phyloP scores from a whole-genome alignment of 2,113 vertebrate genomes.

The Aviceda subcristata region DNA sequence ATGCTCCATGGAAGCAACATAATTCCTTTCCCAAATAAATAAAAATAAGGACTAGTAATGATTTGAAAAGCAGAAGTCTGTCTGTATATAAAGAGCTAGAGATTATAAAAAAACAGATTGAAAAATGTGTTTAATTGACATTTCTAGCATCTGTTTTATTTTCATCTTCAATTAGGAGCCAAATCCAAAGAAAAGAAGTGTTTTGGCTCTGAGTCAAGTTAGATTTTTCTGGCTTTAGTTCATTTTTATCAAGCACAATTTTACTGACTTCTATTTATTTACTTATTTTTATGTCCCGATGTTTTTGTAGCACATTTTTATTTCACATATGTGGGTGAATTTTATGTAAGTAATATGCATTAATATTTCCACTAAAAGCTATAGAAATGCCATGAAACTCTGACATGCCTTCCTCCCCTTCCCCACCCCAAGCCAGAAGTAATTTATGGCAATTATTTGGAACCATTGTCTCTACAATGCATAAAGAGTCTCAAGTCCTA shows the following conservation, averaged over 20 bases:
- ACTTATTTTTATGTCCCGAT: not conserved
- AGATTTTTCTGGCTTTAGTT: constrained; percentile 21
- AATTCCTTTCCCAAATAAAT: not conserved
- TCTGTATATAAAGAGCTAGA: not conserved
- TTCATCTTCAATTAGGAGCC: constrained; percentile 29
- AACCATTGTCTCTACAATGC: not conserved
- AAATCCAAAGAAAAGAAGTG: constrained; percentile 34
- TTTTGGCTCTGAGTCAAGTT: constrained; percentile 28
- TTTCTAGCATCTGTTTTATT: constrained; percentile 51
- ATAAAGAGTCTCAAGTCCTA: not conserved
- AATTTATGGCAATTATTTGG: not conserved
- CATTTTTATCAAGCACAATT: constrained; percentile 6
- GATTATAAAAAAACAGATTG: constrained; percentile 33
- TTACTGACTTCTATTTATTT: not conserved
- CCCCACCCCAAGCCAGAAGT: not conserved
- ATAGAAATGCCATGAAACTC: not conserved
- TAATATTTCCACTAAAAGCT: not conserved
- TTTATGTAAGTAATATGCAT: not conserved
- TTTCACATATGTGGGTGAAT: not conserved
- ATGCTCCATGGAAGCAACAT: not conserved
- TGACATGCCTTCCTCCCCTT: not conserved
- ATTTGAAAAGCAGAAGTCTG: constrained; percentile 12
- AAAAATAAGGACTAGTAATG: not conserved
- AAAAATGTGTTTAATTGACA: constrained; percentile 34
- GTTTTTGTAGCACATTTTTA: not conserved